Conservation (phyloP, 2,888 invertebrate genomes). For the Orgyia antiqua region DNA sequence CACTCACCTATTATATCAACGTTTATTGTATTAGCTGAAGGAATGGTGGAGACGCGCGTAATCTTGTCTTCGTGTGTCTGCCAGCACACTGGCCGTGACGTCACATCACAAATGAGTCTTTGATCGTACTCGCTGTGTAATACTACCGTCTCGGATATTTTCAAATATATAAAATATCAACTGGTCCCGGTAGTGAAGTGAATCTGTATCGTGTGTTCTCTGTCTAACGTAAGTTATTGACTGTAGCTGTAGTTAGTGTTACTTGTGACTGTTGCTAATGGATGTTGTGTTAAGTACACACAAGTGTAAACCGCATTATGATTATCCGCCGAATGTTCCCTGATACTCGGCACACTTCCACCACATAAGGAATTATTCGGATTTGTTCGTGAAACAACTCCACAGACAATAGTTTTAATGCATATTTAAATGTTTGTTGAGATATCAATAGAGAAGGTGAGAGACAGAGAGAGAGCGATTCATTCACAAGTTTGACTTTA, state of each 20-base stretch:
- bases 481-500: slow-evolving; percentile 22
- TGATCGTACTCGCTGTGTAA: too few species aligned
- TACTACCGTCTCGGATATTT: too few species aligned
- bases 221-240: slow-evolving; percentile 19
- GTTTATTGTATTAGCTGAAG: too few species aligned
- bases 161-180: too few species aligned
- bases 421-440: slow-evolving; percentile 32
- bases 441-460: slow-evolving; percentile 22
- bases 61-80: too few species aligned
- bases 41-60: too few species aligned
- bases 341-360: slow-evolving; percentile 4
- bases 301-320: slow-evolving; percentile 16
- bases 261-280: slow-evolving; percentile 25
- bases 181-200: too few species aligned
- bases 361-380: slow-evolving; percentile 6
- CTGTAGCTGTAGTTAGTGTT: slow-evolving; percentile 15
- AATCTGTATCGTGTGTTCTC: too few species aligned
- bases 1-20: too few species aligned
- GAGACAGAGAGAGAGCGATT: too few species aligned
- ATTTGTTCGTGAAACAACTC: slow-evolving; percentile 8
- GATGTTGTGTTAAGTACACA: slow-evolving; percentile 24
- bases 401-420: slow-evolving; percentile 27
- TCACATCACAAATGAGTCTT: too few species aligned
- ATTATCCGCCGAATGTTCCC: slow-evolving; percentile 9
- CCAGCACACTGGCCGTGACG: too few species aligned